These are phyloP conservation scores for Muscicapa striata DNA, from an alignment of 2,797 vertebrate genomes.

Conservation along the genomic window DNA sequence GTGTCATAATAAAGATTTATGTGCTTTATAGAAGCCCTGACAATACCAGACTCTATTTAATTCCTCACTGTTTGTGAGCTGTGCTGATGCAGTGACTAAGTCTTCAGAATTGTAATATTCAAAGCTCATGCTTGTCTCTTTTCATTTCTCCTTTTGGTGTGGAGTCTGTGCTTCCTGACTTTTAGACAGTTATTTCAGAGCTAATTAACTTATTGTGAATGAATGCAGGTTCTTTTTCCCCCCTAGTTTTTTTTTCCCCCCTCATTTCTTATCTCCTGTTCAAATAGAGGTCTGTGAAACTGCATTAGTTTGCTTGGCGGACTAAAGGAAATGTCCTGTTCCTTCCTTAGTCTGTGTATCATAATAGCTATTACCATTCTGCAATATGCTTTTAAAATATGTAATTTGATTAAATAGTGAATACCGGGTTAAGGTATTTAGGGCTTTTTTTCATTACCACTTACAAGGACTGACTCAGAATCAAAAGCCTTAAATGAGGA, in stretches of 20 bases:
- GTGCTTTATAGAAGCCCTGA: neutral
- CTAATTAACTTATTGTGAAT: neutral
- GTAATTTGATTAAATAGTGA: neutral
- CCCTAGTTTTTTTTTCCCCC: neutral
- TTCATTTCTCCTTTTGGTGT: neutral
- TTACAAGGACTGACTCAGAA: neutral
- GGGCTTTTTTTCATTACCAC: neutral
- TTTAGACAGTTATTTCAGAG: neutral
- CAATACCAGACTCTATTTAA: neutral
- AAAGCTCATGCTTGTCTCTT: neutral
- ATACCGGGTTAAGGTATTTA: neutral
- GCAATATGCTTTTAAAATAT: neutral
- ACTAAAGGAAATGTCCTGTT: neutral
- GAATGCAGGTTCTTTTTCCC: accelerated
- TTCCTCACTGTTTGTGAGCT: neutral
- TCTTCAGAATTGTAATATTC: neutral
- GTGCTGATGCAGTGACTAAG: neutral
- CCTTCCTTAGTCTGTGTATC: neutral
- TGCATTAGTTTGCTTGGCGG: neutral
- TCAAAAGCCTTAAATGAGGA: constrained; percentile 24
- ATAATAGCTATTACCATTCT: neutral
- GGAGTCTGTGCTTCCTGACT: neutral
- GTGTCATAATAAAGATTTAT: constrained; percentile 5
- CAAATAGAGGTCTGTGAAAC: neutral
- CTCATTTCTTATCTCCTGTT: neutral